These are phyloP conservation scores for Eristalinus aeneus DNA, from an alignment of 2,888 invertebrate genomes.

Conservation along the genomic window DNA sequence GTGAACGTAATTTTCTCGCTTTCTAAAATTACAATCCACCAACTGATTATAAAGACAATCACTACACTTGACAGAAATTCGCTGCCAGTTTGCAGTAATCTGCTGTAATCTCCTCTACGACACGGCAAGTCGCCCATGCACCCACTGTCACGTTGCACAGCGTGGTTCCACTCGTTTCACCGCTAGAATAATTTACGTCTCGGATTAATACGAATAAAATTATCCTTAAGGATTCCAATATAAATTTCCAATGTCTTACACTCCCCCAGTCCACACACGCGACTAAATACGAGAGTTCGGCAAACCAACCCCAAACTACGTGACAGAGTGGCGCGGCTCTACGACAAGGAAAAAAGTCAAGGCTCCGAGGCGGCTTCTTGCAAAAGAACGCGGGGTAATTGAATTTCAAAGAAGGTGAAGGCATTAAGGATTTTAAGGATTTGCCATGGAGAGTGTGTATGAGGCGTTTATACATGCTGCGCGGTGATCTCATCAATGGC, in stretches of 20 bases:
- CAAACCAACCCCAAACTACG: not conserved
- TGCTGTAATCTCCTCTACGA: conserved; percentile 26
- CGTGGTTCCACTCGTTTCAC: conserved; percentile 23
- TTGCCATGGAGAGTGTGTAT: conserved; percentile 15
- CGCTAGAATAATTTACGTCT: conserved; percentile 36
- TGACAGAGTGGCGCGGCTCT: conserved; percentile 13
- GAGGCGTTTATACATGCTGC: conserved; percentile 18
- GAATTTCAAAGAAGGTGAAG: conserved; percentile 54
- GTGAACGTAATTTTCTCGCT: not conserved
- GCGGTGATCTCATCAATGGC: conserved; percentile 55
- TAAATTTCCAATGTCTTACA: conserved; percentile 26
- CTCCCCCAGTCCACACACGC: not conserved
- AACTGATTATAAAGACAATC: not conserved
- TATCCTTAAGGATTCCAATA: conserved; percentile 48
- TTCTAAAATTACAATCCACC: conserved; percentile 3
- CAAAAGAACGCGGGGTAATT: conserved; percentile 55
- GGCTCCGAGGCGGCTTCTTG: conserved; percentile 23
- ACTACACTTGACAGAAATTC: conserved; percentile 3
- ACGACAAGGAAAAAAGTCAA: not conserved
- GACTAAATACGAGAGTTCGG: not conserved
- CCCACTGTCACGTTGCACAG: conserved; percentile 10
- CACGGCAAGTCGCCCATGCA: conserved; percentile 20
- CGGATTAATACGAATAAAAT: conserved; percentile 51
- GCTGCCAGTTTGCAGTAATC: conserved; percentile 20
- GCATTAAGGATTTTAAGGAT: conserved; percentile 54